These are phyloP conservation scores for Ciconia stormi DNA, from an alignment of 2,113 vertebrate species.

Conservation along the genomic window DNA sequence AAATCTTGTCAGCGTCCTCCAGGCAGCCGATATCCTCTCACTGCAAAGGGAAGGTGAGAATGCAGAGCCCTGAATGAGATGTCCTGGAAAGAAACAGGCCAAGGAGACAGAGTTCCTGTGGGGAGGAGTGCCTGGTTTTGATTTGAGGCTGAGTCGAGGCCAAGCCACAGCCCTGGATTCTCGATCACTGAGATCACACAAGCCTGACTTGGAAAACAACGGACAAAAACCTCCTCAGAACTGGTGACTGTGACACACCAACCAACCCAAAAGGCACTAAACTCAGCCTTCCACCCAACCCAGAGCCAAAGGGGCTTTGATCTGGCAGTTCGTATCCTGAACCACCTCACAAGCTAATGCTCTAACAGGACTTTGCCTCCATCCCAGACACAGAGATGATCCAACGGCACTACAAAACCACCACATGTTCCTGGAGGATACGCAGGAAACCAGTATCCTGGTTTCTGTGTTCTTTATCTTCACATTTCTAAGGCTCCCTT, in stretches of 20 bases:
- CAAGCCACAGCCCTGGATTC: conserved; percentile 46
- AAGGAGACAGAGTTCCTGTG: background rate
- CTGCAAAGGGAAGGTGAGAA: background rate
- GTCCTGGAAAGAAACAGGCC: background rate
- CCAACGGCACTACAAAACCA: background rate
- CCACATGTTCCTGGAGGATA: background rate
- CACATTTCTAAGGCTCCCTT: background rate
- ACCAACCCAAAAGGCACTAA: background rate
- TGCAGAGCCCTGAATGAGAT: background rate
- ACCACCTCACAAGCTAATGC: background rate
- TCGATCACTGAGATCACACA: background rate
- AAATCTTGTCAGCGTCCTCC: background rate
- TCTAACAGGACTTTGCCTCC: background rate
- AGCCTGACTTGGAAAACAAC: background rate
- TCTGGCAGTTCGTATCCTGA: background rate
- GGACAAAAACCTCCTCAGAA: background rate
- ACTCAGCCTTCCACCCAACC: background rate
- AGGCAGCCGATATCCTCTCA: background rate
- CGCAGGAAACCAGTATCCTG: background rate
- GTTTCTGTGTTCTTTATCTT: background rate
- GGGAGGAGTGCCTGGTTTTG: conserved; percentile 2
- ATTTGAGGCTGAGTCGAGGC: conserved; percentile 27
- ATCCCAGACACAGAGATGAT: background rate
- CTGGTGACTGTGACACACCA: background rate
- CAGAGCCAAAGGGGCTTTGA: background rate